Evolutionary conservation across 2,888 invertebrate species (phyloP).

Genomic region (Caprella mutica): DNA sequence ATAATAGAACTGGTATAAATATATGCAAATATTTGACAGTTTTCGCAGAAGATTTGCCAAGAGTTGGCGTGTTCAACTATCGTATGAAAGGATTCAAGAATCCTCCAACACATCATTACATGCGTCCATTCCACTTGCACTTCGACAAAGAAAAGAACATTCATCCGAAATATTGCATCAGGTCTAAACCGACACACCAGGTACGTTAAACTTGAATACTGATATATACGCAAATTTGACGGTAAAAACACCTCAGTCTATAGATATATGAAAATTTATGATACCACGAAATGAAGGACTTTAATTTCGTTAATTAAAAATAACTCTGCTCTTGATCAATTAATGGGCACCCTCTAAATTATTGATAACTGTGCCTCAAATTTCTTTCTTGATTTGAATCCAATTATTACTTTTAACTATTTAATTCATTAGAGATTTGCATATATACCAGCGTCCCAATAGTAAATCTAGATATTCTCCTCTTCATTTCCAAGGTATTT

Average conservation of each 20-base stretch:
- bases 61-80: constrained; percentile 77
- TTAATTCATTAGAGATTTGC: too few species aligned
- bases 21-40: too few species aligned
- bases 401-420: too few species aligned
- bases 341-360: neutral
- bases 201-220: constrained; percentile 43
- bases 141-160: constrained; percentile 48
- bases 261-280: constrained; percentile 4
- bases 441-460: too few species aligned
- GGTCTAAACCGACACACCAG: constrained; percentile 59
- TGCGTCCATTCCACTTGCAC: constrained; percentile 66
- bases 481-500: constrained; percentile 44
- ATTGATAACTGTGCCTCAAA: too few species aligned
- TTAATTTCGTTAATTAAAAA: constrained; percentile 5
- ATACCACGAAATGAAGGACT: neutral
- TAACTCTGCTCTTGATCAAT: neutral
- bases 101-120: constrained; percentile 81
- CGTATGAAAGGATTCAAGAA: constrained; percentile 71
- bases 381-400: too few species aligned
- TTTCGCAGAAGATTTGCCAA: constrained; percentile 75
- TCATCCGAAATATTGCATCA: constrained; percentile 55
- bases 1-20: too few species aligned
- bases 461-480: too few species aligned
- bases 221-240: constrained; percentile 12
- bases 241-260: constrained; percentile 4